Conservation (phyloP, 2,113 vertebrate species). For the Ivindomyrus marchei region DNA sequence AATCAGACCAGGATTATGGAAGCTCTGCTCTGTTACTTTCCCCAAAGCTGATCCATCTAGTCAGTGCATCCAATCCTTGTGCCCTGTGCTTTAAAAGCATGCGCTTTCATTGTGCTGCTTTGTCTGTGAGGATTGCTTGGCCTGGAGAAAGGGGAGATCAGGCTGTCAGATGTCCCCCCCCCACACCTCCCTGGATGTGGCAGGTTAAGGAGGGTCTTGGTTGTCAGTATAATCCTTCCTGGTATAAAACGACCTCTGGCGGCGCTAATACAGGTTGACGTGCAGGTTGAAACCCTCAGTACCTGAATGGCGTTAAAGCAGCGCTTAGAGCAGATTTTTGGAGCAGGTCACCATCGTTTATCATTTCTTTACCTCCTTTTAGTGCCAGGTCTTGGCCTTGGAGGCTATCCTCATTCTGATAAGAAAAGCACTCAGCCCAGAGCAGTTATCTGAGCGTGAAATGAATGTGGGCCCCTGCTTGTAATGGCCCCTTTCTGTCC, state of each 20-base stretch:
- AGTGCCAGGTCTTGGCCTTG: background rate
- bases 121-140: background rate
- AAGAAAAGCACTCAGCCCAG: background rate
- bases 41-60: background rate
- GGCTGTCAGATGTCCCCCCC: background rate
- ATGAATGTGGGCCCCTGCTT: background rate
- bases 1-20: background rate
- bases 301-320: background rate
- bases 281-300: background rate
- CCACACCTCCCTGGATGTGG: background rate
- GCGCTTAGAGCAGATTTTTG: background rate
- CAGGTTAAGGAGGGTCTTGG: background rate
- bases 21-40: background rate
- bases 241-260: background rate
- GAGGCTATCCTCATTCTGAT: background rate
- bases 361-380: background rate
- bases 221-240: background rate
- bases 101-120: background rate
- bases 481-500: background rate
- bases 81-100: background rate
- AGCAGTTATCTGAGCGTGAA: background rate
- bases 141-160: background rate
- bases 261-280: background rate
- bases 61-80: background rate
- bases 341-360: background rate